These are phyloP conservation scores for Apomyelois bistriatella DNA, from an alignment of 2,888 invertebrate species.

Conservation along the genomic window DNA sequence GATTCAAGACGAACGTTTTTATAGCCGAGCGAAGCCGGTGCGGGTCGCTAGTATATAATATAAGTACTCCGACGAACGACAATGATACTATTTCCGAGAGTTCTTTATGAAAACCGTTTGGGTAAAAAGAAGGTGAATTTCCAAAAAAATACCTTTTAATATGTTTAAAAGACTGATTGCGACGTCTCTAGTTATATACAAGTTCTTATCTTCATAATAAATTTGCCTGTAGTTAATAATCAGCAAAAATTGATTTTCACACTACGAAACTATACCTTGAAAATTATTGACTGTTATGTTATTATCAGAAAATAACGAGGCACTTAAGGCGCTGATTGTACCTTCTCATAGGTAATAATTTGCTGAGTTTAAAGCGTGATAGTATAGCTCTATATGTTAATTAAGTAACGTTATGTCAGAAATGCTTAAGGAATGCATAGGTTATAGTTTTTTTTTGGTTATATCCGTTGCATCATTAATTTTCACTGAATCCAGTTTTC, in stretches of 20 bases:
- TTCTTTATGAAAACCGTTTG: no score
- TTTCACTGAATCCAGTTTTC: no score
- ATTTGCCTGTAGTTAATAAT: neutral
- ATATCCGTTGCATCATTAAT: no score
- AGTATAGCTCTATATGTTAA: slow-evolving; percentile 39
- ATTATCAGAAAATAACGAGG: slow-evolving; percentile 31
- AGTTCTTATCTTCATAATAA: neutral
- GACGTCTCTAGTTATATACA: no score
- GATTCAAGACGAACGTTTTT: no score
- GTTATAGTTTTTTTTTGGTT: neutral
- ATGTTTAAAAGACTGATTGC: no score
- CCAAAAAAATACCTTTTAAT: no score
- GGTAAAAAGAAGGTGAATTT: no score
- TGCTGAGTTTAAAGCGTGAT: slow-evolving; percentile 37
- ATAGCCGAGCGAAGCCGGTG: no score
- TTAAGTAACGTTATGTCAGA: slow-evolving; percentile 53
- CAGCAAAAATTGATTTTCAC: slow-evolving; percentile 16
- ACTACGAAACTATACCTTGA: slow-evolving; percentile 3
- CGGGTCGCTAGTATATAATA: no score
- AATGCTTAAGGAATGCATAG: slow-evolving; percentile 20
- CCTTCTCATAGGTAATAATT: slow-evolving; percentile 35
- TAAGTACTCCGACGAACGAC: no score
- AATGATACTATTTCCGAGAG: no score
- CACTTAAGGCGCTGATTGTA: slow-evolving; percentile 30
- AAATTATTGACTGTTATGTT: slow-evolving; percentile 22